Conservation (phyloP, 2,888 invertebrate species). For the Tipula unca region DNA sequence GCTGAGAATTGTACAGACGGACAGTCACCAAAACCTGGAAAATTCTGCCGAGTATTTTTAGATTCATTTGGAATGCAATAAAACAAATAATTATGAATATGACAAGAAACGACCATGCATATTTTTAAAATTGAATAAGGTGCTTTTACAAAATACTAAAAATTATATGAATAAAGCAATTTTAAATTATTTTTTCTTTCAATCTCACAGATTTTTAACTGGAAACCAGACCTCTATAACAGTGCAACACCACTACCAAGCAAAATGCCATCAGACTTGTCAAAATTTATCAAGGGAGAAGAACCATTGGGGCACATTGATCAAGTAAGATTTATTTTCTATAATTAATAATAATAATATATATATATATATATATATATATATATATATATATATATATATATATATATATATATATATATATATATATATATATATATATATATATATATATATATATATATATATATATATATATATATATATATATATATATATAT, state of each 20-base stretch:
- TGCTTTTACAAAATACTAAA: constrained; percentile 34
- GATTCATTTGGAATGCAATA: constrained; percentile 64
- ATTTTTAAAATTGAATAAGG: constrained; percentile 94
- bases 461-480: no score
- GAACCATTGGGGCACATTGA: constrained; percentile 17
- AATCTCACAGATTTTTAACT: constrained; percentile 22
- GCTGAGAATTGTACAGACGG: constrained; percentile 50
- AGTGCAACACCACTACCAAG: constrained; percentile 58
- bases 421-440: no score
- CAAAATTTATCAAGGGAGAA: constrained; percentile 53
- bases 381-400: no score
- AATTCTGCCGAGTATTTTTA: constrained; percentile 76
- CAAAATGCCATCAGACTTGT: constrained; percentile 67
- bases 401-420: no score
- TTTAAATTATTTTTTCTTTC: background rate
- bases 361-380: no score
- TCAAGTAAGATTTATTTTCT: background rate
- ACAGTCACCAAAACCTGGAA: constrained; percentile 51
- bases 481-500: no score
- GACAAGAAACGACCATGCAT: constrained; percentile 85
- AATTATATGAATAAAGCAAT: no score
- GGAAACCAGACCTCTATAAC: constrained; percentile 53
- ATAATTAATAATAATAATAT: background rate
- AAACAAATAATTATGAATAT: constrained; percentile 76
- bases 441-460: no score